A percentile compares a stretch with the other conserved stretches of the same genome.
Conservation (phyloP, 2,797 vertebrate species). For the Macrochelys suwanniensis region DNA sequence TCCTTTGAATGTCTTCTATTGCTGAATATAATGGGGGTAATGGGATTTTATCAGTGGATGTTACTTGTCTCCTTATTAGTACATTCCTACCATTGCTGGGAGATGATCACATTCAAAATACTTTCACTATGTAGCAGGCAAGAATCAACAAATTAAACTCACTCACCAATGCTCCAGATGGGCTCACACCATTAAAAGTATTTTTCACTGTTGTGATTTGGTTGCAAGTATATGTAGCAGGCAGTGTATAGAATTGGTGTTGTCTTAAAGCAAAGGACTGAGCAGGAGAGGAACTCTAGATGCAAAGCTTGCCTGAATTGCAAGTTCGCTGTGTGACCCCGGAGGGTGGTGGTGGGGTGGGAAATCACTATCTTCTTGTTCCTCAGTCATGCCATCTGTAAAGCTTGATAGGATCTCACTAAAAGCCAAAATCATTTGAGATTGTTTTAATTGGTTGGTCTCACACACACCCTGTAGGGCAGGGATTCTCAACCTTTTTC, state of each 20-base stretch:
- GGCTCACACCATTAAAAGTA: neutral
- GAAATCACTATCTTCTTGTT: neutral
- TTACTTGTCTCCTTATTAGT: neutral
- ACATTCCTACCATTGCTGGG: neutral
- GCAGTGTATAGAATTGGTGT: neutral
- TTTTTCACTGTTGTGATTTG: conserved; percentile 17
- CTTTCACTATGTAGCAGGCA: neutral
- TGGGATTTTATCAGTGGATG: neutral
- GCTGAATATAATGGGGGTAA: neutral
- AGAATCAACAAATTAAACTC: conserved; percentile 20
- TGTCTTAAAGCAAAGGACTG: neutral
- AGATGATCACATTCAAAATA: neutral
- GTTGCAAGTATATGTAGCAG: neutral
- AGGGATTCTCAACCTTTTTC: too few relatives aligned
- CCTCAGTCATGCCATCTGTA: neutral
- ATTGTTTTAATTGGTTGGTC: too few relatives aligned
- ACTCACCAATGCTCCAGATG: conserved; percentile 33
- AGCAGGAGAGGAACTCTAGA: neutral
- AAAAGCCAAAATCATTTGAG: neutral
- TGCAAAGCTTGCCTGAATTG: neutral
- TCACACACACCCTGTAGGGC: too few relatives aligned
- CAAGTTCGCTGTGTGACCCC: neutral
- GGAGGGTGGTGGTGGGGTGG: neutral
- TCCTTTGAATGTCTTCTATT: neutral
- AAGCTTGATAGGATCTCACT: neutral